Percentiles rank a stretch among this genome's conserved stretches.
Conservation (phyloP, 2,797 vertebrate genomes). For the Mormyrops boulengeri region DNA sequence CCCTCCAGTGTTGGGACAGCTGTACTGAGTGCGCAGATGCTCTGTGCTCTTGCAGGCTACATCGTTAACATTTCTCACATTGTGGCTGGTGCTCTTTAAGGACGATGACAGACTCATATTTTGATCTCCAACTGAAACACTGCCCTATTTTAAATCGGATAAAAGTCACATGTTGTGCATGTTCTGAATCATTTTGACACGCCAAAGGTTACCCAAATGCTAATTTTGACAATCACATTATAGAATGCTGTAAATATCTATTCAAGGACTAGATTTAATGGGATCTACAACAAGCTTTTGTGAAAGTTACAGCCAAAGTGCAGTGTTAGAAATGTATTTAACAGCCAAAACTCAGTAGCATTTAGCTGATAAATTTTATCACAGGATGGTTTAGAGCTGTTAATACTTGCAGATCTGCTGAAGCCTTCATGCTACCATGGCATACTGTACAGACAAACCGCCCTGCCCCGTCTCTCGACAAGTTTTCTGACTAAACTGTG, state of each 20-base stretch:
- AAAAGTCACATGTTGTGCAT: background rate
- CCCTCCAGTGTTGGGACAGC: conserved; percentile 24
- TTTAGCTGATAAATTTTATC: background rate
- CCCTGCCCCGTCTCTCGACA: background rate
- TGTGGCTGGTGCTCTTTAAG: background rate
- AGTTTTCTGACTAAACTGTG: background rate
- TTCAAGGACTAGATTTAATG: background rate
- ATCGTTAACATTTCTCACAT: no score
- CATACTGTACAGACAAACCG: background rate
- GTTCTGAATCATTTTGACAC: background rate
- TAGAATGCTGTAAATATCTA: background rate
- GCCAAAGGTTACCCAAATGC: background rate
- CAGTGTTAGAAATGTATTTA: background rate
- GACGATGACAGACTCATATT: background rate
- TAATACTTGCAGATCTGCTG: background rate
- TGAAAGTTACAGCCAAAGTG: background rate
- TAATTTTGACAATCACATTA: background rate
- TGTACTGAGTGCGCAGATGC: background rate
- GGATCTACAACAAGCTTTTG: background rate
- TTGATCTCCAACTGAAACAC: background rate
- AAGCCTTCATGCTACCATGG: background rate
- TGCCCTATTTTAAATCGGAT: background rate
- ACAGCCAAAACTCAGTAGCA: background rate
- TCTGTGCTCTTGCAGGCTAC: background rate
- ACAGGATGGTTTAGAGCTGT: background rate